Percentiles rank a stretch among this genome's conserved stretches.
These are phyloP conservation scores for cattle (Bos taurus) DNA, from an alignment of 2,113 vertebrate genomes.

Conservation along the genomic window ARS-UCD2.0 NC_037346.1:33282501-33283000, in stretches of 20 bases:
- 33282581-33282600: conserved; percentile 87
- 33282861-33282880: not conserved
- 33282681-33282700: rapidly evolving
- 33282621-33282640: conserved; percentile 93
- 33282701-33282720: not conserved
- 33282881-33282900: conserved; percentile 12
- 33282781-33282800: conserved; percentile 25
- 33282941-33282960: not conserved
- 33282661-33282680: conserved; percentile 88
- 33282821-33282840: conserved; percentile 73
- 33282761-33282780: conserved; percentile 19
- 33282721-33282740: not conserved
- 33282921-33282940: not conserved
- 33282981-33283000: not conserved
- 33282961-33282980: not conserved
- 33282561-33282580: conserved; percentile 93
- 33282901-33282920: not conserved
- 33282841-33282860: conserved; percentile 72
- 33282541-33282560: conserved; percentile 83
- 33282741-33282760: conserved; percentile 57
- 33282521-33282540: not conserved
- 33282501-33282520: not conserved
- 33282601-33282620: conserved; percentile 89
- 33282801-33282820: conserved; percentile 56
- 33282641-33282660: conserved; percentile 88